phyloP scores from a whole-genome alignment of 2,113 vertebrate species.

The Microtus pennsylvanicus region DNA sequence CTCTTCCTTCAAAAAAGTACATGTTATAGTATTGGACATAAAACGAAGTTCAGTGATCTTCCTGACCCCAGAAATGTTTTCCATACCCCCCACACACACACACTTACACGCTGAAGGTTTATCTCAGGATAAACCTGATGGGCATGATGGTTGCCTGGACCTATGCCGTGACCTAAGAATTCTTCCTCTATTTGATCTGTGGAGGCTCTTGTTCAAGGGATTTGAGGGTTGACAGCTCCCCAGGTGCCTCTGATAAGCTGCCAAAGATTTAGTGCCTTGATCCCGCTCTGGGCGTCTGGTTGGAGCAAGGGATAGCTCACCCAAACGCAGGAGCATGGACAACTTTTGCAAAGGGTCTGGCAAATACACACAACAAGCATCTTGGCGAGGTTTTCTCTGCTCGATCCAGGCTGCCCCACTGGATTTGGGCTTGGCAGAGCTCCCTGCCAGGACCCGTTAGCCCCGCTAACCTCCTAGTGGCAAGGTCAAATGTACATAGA shows the following conservation, averaged over 20 bases:
- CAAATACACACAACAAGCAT: conserved; percentile 64
- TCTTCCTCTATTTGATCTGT: neutral
- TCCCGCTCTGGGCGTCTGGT: neutral
- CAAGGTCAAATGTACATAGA: neutral
- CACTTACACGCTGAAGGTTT: neutral
- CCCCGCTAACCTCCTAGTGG: neutral
- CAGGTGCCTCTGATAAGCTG: neutral
- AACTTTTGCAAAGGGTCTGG: conserved; percentile 66
- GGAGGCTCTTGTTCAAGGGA: neutral
- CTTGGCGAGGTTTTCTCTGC: conserved; percentile 63
- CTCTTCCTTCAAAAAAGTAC: neutral
- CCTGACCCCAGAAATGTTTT: neutral
- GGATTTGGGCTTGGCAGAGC: conserved; percentile 40
- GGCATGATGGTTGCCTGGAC: neutral
- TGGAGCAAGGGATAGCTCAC: neutral
- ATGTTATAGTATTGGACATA: neutral
- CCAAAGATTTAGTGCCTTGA: neutral
- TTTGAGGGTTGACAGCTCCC: neutral
- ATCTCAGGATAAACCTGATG: neutral
- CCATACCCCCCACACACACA: neutral
- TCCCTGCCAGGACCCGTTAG: conserved; percentile 25
- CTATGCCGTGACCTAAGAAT: neutral
- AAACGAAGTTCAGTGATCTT: neutral
- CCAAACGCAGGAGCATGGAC: neutral
- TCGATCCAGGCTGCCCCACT: neutral